Base-by-base conservation (phyloP, 2,113 vertebrate species). In the Paradoxurus hermaphroditus region DNA sequence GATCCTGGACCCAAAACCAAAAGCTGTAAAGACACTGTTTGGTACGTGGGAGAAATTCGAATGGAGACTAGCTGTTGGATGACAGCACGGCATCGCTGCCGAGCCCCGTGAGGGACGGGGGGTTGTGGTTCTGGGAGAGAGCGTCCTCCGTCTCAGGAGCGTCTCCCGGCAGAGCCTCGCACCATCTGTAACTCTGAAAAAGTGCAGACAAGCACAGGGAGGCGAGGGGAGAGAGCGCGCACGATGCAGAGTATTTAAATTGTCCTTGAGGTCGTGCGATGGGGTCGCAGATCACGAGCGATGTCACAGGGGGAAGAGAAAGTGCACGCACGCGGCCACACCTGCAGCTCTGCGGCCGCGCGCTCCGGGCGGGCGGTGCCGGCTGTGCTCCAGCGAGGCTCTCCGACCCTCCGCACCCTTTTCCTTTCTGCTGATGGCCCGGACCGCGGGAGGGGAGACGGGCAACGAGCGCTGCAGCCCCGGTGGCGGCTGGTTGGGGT, bases 381-480 rank as follows among this genome's bases (percentile, higher is more conserved):
- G 36, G 23, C 27, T 4, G 51, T n/a, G 31, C 72, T 67, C 78
- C 39, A 78, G 72, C 94, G 56, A 89, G 63, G 41, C 67, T 79
- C 92, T 70, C 12, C 27, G 41, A 56, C 21, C 46, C 18, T 70
- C 68, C 39, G 36, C 84, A 65, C 63, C 90, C 53, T 81, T 86
- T 84, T 62, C 84, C 68, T 95, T 27, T 89, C 77, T 79, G 39
- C 93, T 84, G 65, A 91, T 79, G 91, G 68, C 65, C 82, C 79
- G 67, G 86, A 84, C 73, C 41, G 39, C 51, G 86, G 70, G 62
- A 44, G 53, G 67, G 63, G 68, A 82, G 73, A 36, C 4, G 21
- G 62, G 65, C 90, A 90, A 59, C 46, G 27, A 51, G 41, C 78
- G 44, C 86, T 36, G 0, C 72, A 59, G 86, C 83, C 51, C n/a